Evolutionary conservation across 2,113 vertebrate genomes (phyloP).

Genomic region (Copsychus sechellarum): DNA sequence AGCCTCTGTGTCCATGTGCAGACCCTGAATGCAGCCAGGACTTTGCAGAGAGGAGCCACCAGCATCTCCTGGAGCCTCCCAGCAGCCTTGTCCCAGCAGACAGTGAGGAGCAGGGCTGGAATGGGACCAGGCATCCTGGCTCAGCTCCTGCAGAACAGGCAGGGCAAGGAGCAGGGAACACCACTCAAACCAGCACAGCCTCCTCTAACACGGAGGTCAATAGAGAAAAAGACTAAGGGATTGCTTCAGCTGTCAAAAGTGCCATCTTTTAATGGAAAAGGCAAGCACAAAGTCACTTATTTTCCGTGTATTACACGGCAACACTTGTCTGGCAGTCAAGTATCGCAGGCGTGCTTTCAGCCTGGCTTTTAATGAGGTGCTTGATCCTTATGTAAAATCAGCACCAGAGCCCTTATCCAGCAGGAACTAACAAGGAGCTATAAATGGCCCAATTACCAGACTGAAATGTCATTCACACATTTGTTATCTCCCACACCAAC

Average conservation of each 20-base stretch:
- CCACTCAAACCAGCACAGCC: not conserved
- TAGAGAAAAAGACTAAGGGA: not conserved
- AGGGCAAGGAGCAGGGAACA: not conserved
- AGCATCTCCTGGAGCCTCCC: not conserved
- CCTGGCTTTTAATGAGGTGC: slow-evolving; percentile 36
- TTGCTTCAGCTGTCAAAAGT: not conserved
- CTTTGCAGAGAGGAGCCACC: not conserved
- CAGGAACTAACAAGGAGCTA: slow-evolving; percentile 59
- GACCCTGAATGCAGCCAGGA: not conserved
- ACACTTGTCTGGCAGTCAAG: not conserved
- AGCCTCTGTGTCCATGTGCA: not conserved
- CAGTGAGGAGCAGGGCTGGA: fast-evolving
- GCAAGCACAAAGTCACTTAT: not conserved
- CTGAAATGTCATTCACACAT: slow-evolving; percentile 59
- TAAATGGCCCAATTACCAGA: slow-evolving; percentile 63
- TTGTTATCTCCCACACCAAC: slow-evolving; percentile 59
- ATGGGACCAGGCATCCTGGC: fast-evolving
- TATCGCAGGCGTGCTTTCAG: not conserved
- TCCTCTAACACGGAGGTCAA: not conserved
- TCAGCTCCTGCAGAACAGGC: not conserved
- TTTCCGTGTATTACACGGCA: not conserved
- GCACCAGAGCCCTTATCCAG: slow-evolving; percentile 3
- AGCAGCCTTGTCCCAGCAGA: not conserved
- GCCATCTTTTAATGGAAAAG: not conserved
- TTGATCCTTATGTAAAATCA: slow-evolving; percentile 45